Base-by-base conservation (phyloP, 2,888 invertebrate species). In the Abrostola triplasia region DNA sequence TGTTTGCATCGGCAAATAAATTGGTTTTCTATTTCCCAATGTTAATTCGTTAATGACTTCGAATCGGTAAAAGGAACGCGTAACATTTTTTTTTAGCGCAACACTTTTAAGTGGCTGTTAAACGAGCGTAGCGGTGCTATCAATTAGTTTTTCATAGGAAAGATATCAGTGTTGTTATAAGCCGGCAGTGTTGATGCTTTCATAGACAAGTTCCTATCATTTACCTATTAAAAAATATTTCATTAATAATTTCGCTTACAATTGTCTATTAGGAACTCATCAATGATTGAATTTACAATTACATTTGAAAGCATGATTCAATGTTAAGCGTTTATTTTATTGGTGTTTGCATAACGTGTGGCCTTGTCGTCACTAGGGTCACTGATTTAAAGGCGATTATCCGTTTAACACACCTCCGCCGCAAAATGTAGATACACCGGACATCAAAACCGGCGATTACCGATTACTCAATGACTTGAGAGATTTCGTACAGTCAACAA, bases 91-190 rank as follows among this genome's bases (percentile, higher is more conserved):
- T 70, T 78, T 76, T 70, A 65, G 70, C 77, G 81, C 80, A 69
- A 77, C 70, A 64, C 67, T 80, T 77, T 77, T 77, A 79, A 66
- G 73, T 80, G 76, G 67, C 67, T 82, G 84, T 62, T 79, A 75
- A 83, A 82, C 79, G 64, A 84, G 81, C 86, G 86, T 82, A 79
- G 83, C 83, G 75, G 48, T 61, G 64, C 70, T 69, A 84, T 84
- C 76, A 83, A 83, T 85, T 80, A 79, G 77, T 84, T 84, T 79
- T 74, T 77, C 61, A 65, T 59, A 66, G 62, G 47, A 63, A 60
- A 70, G 38, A 44, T 68, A 69, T 70, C 72, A 54, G 56, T 66
- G 64, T 60, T 54, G 36, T 56, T 13, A 56, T n/a, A 59, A 59
- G 49, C 63, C 79, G 72, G 77, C 61, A 77, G 64, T 67, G 11